These are phyloP conservation scores for Podarcis muralis DNA, from an alignment of 2,113 vertebrate genomes.

Conservation along the genomic window DNA sequence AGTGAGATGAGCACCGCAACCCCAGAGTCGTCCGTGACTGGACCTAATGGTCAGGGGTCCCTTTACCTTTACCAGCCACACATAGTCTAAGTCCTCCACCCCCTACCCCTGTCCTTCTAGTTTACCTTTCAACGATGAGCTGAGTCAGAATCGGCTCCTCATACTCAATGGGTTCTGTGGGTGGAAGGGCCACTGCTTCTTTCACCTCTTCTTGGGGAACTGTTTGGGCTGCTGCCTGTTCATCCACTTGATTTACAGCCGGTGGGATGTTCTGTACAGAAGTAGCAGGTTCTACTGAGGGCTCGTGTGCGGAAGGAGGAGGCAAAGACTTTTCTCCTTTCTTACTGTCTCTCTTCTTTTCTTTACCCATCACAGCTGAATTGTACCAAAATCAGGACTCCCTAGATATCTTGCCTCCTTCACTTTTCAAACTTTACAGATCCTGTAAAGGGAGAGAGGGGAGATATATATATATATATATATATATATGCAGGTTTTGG, in stretches of 20 bases:
- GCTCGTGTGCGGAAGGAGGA: neutral
- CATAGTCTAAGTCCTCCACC: no score
- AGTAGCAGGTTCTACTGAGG: neutral
- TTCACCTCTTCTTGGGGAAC: neutral
- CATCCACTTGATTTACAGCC: fast-evolving
- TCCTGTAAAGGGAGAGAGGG: no score
- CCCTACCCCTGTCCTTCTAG: neutral
- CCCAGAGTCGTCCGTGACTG: no score
- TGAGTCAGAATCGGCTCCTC: constrained; percentile 68
- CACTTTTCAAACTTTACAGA: no score
- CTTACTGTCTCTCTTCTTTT: constrained; percentile 72
- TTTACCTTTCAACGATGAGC: constrained; percentile 80
- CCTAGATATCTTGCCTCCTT: neutral
- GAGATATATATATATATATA: no score
- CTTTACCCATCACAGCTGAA: constrained; percentile 66
- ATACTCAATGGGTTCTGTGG: neutral
- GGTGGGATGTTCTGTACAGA: neutral
- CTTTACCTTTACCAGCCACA: neutral
- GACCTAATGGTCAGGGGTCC: no score
- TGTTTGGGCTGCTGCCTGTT: neutral
- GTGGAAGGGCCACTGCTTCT: neutral
- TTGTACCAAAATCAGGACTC: neutral
- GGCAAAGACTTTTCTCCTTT: constrained; percentile 60
- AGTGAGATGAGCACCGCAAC: no score
- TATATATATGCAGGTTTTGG: no score